Base-by-base conservation (phyloP, 2,113 vertebrate species). In the Cariama cristata region DNA sequence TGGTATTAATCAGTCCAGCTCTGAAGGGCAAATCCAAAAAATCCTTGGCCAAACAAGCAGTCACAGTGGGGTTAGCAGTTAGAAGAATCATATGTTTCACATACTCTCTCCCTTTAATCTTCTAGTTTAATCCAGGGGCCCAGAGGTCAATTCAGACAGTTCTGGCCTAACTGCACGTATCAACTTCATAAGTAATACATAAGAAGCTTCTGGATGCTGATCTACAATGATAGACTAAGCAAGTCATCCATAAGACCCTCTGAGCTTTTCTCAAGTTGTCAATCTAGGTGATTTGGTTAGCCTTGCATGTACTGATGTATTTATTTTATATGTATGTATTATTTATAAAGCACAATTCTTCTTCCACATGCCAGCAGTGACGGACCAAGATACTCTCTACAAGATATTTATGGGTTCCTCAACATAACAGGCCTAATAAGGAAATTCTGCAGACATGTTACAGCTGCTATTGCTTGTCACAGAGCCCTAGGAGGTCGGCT, bases 281-380 rank as follows among this genome's bases (percentile, higher is more conserved):
- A 97, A 6, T 38, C 91, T 38, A 85, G 96, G 86, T 93, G 93
- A 96, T 97, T 96, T 97, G 97, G 92, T 94, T 83, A 94, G 69
- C 76, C 93, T 96, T 96, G 87, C 82, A 97, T 91, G 82, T 30
- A 53, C 80, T 86, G 96, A 96, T 69, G 44, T 87, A 91, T 97
- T 97, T 98, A 91, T 97, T 97, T 98, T 90, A 93, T 79, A 85
- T 20, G 64, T 68, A 97, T 96, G 95, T 82, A 97, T 98, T 98
- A 98, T 98, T 98, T 97, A 98, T 97, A 95, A 88, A 95, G 90
- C 53, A 33, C 85, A 75, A 66, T 64, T 96, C 92, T 75, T 93
- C 96, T 84, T 97, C 80, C 95, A 97, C 88, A 85, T 77, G 88
- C 75, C 76, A 97, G 95, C 94, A 95, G 86, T 35, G 86, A 95